Base-by-base conservation (phyloP, 2,797 vertebrate species). In the Pelochelys cantorii region DNA sequence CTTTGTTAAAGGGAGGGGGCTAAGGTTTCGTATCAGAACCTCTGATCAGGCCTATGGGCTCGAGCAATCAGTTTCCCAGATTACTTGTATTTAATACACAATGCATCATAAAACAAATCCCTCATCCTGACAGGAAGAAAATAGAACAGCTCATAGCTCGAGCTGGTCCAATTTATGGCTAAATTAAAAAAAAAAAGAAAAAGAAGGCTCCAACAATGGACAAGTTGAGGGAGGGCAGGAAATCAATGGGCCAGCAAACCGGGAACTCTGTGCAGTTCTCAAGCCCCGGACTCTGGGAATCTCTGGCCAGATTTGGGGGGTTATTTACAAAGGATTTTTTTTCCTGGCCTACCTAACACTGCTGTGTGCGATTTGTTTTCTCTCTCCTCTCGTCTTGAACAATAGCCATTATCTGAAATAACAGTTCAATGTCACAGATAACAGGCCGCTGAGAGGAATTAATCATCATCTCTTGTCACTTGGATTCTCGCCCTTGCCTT, bases 41-140 rank as follows among this genome's bases (percentile, higher is more conserved):
- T 97, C 97, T 93, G 97, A 98, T 98, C 98, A 98, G 98, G 98
- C 98, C 98, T 97, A 95, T 97, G 97, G 98, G 98, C 98, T 98
- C 95, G 91, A 98, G 98, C 99, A 98, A 99, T 99, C 98, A 98
- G 98, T 98, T 99, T 98, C 98, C 98, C 99, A 99, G 99, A 99
- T 99, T 99, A 99, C 99, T 99, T 99, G 98, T 99, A 99, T 99
- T 99, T 99, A 99, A 99, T 99, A 99, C 99, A 99, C 99, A 99
- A 99, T 99, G 99, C 99, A 99, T 99, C 99, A 99, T 99, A 99
- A 99, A 99, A 99, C 98, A 99, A 99, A 99, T 99, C 99, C 98
- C 98, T 99, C 99, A 99, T 99, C 98, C 98, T 99, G 99, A 99
- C 99, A 99, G 99, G 98, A 98, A 99, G 99, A 99, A 99, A 99